phyloP scores from a whole-genome alignment of 2,888 invertebrate genomes.

The Polydrusus tereticollis region DNA sequence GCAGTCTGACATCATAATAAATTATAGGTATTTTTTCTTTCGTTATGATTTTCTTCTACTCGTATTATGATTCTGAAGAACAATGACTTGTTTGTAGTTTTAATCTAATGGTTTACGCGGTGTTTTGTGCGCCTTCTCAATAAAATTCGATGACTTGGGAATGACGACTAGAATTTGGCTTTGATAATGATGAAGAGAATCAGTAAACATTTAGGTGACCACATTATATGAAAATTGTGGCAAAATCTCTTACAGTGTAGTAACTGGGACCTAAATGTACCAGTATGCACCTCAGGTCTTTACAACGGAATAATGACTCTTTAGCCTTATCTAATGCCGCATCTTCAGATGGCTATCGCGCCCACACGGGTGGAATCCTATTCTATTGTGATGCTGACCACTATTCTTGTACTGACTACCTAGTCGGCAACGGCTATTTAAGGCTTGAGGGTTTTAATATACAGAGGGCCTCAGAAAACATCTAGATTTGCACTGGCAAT shows the following conservation, averaged over 20 bases:
- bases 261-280: conserved; percentile 39
- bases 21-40: conserved; percentile 42
- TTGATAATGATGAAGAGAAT: background rate
- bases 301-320: conserved; percentile 44
- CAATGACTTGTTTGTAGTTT: conserved; percentile 37
- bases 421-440: conserved; percentile 39
- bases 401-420: conserved; percentile 44
- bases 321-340: conserved; percentile 39
- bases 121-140: conserved; percentile 12
- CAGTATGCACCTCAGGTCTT: conserved; percentile 38
- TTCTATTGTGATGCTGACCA: conserved; percentile 48
- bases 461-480: background rate
- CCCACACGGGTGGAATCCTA: conserved; percentile 44
- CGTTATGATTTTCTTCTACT: conserved; percentile 46
- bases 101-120: conserved; percentile 15
- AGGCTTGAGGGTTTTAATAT: conserved; percentile 31
- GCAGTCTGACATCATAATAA: conserved; percentile 50
- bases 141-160: conserved; percentile 31
- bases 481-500: no score
- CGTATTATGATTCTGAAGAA: conserved; percentile 39
- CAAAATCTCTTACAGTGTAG: conserved; percentile 16
- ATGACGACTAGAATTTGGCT: background rate
- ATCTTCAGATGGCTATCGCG: conserved; percentile 45
- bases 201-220: no score
- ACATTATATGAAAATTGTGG: background rate